Evolutionary conservation across 2,113 vertebrate genomes (phyloP).

Genomic region (Chrysemys picta): DNA sequence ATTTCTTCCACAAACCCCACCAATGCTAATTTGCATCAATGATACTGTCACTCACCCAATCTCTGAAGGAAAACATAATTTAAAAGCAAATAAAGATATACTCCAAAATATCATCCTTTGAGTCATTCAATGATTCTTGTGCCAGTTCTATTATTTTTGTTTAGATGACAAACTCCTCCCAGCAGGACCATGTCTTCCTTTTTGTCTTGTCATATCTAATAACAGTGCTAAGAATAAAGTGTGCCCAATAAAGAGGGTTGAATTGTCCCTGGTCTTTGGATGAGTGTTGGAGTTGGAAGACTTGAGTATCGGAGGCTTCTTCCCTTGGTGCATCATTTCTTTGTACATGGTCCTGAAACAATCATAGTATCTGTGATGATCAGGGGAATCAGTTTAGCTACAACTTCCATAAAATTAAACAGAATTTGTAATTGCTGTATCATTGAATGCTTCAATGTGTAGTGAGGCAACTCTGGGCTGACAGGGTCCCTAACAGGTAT

Average conservation of each 20-base stretch:
- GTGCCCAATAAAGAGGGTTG: too few species aligned
- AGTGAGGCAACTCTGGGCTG: background rate
- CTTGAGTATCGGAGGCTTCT: background rate
- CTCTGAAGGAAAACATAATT: background rate
- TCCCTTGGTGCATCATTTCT: background rate
- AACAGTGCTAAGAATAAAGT: background rate
- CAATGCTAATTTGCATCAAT: background rate
- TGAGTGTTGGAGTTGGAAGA: background rate
- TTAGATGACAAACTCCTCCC: background rate
- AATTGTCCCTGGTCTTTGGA: background rate
- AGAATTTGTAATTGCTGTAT: too few species aligned
- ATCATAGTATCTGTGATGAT: background rate
- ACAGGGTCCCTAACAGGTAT: background rate
- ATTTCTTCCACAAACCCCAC: background rate
- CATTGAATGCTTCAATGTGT: background rate
- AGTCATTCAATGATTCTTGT: too few species aligned
- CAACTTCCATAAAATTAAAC: too few species aligned
- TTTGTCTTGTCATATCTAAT: too few species aligned
- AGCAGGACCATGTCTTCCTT: background rate
- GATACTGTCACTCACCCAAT: background rate
- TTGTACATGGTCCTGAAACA: background rate
- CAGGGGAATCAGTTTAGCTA: background rate
- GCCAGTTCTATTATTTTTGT: background rate
- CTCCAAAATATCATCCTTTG: background rate
- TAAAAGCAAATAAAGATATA: background rate